phyloP scores from a whole-genome alignment of 2,888 invertebrate genomes.

The Listrodromus nycthemerus region DNA sequence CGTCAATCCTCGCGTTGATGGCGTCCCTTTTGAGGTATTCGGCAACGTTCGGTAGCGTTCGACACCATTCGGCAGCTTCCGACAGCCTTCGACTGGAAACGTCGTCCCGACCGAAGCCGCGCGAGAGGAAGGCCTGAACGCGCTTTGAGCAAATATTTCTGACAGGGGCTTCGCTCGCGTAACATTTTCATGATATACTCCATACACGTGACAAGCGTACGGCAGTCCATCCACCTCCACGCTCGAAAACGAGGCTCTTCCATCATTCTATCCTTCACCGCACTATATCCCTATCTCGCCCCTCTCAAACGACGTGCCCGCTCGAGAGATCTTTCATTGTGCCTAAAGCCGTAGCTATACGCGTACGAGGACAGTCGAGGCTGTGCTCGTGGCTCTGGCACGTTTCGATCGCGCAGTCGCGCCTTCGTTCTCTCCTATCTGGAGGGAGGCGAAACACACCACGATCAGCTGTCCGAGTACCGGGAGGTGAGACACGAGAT shows the following conservation, averaged over 20 bases:
- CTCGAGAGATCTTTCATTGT: constrained; percentile 20
- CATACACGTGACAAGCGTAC: background rate
- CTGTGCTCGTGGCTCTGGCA: constrained; percentile 44
- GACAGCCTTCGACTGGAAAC: background rate
- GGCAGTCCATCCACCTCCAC: constrained; percentile 11
- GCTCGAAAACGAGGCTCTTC: background rate
- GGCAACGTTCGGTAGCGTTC: background rate
- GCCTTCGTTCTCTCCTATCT: constrained; percentile 60
- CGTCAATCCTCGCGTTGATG: constrained; percentile 41
- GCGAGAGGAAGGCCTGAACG: background rate
- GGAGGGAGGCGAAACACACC: constrained; percentile 49
- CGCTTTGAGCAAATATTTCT: background rate
- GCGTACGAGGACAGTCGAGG: constrained; percentile 34
- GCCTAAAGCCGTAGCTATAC: constrained; percentile 5
- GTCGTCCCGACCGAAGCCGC: constrained; percentile 7
- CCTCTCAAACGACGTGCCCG: background rate
- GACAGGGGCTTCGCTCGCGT: background rate
- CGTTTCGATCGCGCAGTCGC: constrained; percentile 78
- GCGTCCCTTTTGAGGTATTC: constrained; percentile 31
- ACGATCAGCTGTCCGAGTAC: constrained; percentile 78
- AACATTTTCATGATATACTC: constrained; percentile 9
- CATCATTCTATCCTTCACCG: constrained; percentile 7
- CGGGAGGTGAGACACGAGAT: constrained; percentile 74
- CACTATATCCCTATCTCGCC: constrained; percentile 5
- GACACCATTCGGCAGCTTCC: background rate